Percentiles rank a stretch among this genome's conserved stretches.
phyloP scores from a whole-genome alignment of 2,797 vertebrate species.

The Danio aesculapii region DNA sequence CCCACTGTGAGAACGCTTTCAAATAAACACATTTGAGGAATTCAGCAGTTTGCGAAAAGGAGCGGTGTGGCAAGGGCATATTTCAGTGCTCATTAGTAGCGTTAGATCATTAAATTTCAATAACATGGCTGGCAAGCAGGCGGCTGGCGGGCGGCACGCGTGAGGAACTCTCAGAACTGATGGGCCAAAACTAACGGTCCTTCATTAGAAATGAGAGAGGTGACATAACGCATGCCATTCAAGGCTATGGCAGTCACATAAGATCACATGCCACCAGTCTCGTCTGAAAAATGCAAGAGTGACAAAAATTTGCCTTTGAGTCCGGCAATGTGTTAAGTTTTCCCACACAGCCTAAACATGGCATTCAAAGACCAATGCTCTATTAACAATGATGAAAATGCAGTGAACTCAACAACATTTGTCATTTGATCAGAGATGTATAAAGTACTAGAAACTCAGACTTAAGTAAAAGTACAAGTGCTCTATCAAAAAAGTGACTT shows the following conservation, averaged over 20 bases:
- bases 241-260: background rate
- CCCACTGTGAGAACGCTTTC: conserved; percentile 18
- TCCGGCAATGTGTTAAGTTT: background rate
- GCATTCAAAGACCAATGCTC: background rate
- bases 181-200: conserved; percentile 49
- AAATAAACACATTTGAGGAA: conserved; percentile 56
- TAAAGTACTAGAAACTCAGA: no score
- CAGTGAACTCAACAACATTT: background rate
- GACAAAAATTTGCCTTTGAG: background rate
- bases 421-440: no score
- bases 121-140: conserved; percentile 44
- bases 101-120: conserved; percentile 64
- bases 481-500: no score
- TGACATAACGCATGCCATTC: conserved; percentile 31
- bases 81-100: conserved; percentile 54
- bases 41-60: conserved; percentile 40
- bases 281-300: background rate
- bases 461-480: no score
- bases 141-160: conserved; percentile 44
- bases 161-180: conserved; percentile 45
- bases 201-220: conserved; percentile 38
- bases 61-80: conserved; percentile 35
- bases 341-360: background rate
- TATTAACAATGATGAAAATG: background rate
- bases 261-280: background rate